A percentile compares a stretch with the other conserved stretches of the same genome.
Conservation (phyloP, 2,113 vertebrate species). For the Labrus mixtus region DNA sequence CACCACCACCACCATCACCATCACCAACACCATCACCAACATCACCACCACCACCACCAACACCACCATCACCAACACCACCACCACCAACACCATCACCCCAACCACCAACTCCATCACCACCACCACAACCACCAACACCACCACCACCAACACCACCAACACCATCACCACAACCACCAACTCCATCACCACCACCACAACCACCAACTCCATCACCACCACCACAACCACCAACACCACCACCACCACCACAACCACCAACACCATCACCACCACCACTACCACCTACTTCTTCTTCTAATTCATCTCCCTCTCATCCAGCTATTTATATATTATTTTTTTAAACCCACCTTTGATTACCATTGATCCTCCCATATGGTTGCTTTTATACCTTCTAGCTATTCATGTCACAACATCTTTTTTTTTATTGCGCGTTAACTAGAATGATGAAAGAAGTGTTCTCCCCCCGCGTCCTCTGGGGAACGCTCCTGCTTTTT, state of each 20-base stretch:
- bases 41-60: too few species aligned
- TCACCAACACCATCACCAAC: too few species aligned
- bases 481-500: slow-evolving; percentile 50
- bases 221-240: too few species aligned
- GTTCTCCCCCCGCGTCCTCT: slow-evolving; percentile 53
- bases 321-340: too few species aligned
- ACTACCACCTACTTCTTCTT: background rate
- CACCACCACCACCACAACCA: background rate
- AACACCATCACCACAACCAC: background rate
- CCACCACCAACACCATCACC: background rate
- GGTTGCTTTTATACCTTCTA: slow-evolving; percentile 28
- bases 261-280: background rate
- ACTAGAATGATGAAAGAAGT: slow-evolving; percentile 67
- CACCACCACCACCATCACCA: background rate
- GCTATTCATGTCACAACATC: slow-evolving; percentile 58
- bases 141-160: background rate
- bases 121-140: background rate
- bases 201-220: background rate
- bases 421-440: slow-evolving; percentile 68
- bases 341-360: slow-evolving; percentile 66
- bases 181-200: background rate
- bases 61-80: background rate
- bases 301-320: background rate
- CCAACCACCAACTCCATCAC: too few species aligned
- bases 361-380: slow-evolving; percentile 54